These are phyloP conservation scores for Agapetus fuscipes DNA, from an alignment of 2,888 invertebrate genomes.

Conservation along the genomic window DNA sequence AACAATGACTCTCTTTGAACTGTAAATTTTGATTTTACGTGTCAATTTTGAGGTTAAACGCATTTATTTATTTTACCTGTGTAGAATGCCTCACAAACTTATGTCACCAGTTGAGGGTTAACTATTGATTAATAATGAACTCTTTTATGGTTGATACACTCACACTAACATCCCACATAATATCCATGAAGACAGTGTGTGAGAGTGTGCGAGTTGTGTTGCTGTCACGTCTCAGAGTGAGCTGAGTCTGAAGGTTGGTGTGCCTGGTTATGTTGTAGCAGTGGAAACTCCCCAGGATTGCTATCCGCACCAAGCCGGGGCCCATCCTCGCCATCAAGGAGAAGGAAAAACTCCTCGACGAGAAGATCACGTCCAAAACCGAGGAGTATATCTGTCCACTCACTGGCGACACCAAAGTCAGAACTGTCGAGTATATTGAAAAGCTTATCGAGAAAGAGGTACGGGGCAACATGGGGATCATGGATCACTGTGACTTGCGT, in stretches of 20 bases:
- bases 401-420: conserved; percentile 76
- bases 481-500: conserved; percentile 1
- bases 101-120: too few species aligned
- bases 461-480: conserved; percentile 33
- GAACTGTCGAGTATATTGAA: conserved; percentile 90
- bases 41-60: too few species aligned
- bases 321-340: conserved; percentile 75
- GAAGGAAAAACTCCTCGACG: conserved; percentile 81
- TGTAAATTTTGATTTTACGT: too few species aligned
- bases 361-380: conserved; percentile 76
- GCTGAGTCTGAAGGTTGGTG: conserved; percentile 24
- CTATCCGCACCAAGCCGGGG: conserved; percentile 78
- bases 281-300: conserved; percentile 71
- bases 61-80: too few species aligned
- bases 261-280: conserved; percentile 45
- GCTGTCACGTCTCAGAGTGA: not conserved
- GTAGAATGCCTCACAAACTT: too few species aligned
- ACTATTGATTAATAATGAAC: too few species aligned
- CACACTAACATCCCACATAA: too few species aligned
- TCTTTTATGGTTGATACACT: conserved; percentile 26
- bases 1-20: too few species aligned
- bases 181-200: too few species aligned
- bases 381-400: conserved; percentile 82
- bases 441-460: conserved; percentile 95
- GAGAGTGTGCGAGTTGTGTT: conserved; percentile 5